phyloP scores from a whole-genome alignment of 2,888 invertebrate genomes.

The Polymixis lichenea region DNA sequence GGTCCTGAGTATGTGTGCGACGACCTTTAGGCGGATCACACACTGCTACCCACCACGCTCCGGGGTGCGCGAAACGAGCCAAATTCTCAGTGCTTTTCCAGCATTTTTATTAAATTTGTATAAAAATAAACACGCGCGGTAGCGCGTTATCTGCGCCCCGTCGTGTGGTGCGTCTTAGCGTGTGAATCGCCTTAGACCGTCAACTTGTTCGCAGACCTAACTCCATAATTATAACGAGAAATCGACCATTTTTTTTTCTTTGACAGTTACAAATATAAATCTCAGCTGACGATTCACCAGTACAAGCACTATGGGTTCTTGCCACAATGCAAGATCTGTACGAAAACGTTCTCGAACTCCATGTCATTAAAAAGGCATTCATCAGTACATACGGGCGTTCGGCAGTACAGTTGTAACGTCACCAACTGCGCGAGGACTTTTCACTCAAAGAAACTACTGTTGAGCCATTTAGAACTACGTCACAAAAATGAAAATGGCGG shows the following conservation, averaged over 20 bases:
- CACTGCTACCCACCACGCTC: no score
- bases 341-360: conserved; percentile 57
- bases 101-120: no score
- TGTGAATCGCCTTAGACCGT: no score
- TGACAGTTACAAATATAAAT: conserved; percentile 74
- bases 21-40: no score
- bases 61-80: no score
- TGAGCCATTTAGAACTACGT: conserved; percentile 61
- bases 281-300: conserved; percentile 71
- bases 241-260: background rate
- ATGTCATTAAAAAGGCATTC: conserved; percentile 64
- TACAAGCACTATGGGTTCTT: conserved; percentile 65
- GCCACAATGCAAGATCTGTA: conserved; percentile 66
- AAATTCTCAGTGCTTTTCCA: no score
- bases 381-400: conserved; percentile 70
- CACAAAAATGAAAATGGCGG: conserved; percentile 45
- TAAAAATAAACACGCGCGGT: no score
- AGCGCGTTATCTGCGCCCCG: no score
- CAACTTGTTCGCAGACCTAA: no score
- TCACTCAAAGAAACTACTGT: conserved; percentile 67
- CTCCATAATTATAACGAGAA: background rate
- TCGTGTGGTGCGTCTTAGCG: no score
- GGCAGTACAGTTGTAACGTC: conserved; percentile 60
- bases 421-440: conserved; percentile 66
- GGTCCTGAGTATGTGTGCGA: background rate